Conservation (phyloP, 2,797 vertebrate species). For the Sebastes diploproa region DNA sequence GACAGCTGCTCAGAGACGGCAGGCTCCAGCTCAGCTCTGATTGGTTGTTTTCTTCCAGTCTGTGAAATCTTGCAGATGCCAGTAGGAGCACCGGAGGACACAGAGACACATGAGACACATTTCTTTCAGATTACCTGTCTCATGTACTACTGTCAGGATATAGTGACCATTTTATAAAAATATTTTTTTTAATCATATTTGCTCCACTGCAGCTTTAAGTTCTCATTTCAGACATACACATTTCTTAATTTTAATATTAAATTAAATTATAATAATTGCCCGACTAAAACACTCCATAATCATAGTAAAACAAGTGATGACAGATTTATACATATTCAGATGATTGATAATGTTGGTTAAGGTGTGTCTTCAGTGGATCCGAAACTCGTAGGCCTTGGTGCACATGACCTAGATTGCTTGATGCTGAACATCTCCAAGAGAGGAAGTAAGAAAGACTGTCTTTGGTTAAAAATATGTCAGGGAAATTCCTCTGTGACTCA, state of each 20-base stretch:
- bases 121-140: no score
- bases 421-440: conserved; percentile 31
- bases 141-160: no score
- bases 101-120: no score
- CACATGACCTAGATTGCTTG: conserved; percentile 62
- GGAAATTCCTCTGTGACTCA: conserved; percentile 78
- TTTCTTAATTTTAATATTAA: not conserved
- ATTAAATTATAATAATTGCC: not conserved
- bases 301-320: not conserved
- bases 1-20: no score
- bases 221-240: not conserved
- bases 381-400: conserved; percentile 10
- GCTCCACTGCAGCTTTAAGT: no score
- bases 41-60: no score
- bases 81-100: no score
- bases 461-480: conserved; percentile 61
- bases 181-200: no score
- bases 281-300: not conserved
- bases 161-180: no score
- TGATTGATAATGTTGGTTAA: conserved; percentile 13
- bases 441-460: conserved; percentile 50
- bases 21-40: no score
- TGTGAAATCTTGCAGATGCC: no score
- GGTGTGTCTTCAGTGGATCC: conserved; percentile 18
- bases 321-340: not conserved